These are phyloP conservation scores for Spongilla lacustris DNA, from an alignment of 37 sponge, comb jelly and placozoan species.

Conservation along the genomic window DNA sequence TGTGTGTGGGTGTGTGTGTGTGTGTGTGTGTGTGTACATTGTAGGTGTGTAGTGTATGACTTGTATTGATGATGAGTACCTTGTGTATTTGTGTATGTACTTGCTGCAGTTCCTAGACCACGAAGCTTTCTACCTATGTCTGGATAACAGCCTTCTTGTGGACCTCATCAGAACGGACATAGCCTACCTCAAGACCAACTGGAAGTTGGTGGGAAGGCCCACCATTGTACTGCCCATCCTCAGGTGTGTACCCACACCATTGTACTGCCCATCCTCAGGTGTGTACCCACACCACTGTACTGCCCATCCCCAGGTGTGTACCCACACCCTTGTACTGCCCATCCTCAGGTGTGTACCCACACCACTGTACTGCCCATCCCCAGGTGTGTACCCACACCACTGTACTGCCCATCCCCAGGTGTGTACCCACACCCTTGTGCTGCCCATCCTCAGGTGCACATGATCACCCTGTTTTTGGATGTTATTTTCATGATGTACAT, in stretches of 20 bases:
- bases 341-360: no score
- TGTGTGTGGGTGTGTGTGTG: background rate
- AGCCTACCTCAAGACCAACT: conserved; percentile 84
- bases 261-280: background rate
- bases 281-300: no score
- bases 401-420: no score
- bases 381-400: no score
- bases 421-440: no score
- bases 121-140: conserved; percentile 85
- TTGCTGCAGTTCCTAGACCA: conserved; percentile 82
- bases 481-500: background rate
- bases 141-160: conserved; percentile 77
- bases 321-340: no score
- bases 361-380: no score
- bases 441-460: no score
- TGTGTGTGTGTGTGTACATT: no score
- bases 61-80: no score
- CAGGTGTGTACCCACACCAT: background rate
- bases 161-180: conserved; percentile 82
- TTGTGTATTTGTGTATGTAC: no score
- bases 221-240: conserved; percentile 80
- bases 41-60: background rate
- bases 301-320: no score
- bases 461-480: background rate
- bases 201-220: conserved; percentile 85